Evolutionary conservation across 2,888 invertebrate species (phyloP), one percentile per base, ranked within the genome.

Genomic region (Drosophila birchii): DNA sequence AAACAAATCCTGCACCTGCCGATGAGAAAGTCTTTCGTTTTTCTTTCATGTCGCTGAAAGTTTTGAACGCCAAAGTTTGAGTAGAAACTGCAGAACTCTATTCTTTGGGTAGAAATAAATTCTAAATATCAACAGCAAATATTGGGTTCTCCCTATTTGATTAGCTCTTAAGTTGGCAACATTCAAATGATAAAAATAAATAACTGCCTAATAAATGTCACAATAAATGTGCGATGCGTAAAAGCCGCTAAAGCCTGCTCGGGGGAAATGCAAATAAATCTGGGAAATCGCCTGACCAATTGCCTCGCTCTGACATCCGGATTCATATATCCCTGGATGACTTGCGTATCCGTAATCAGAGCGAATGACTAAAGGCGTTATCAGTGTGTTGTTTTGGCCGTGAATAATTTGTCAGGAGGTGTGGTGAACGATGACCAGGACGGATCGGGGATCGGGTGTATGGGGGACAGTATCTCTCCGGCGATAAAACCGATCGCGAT

Each of bases 401-500:
- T 45, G 58, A 45, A 38, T 39, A 38, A 43, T 38, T 58, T 29
- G 41, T 43, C 26, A 12, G 43, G 47, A 62, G 58, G 41, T 38
- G 49, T 59, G 71, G 5, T 14, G 9, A 16, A n/a, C 38, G 38
- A n/a, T 34, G 34, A 20, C 16, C 51, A 53, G 51, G 51, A 53
- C 1, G 51, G 51, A 51, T 51, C 43, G 34, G 34, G 51, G 9
- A 34, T 20, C 36, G 51, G 51, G 34, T 32, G 8, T 49, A 12
- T 14, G 44, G n/a, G 51, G 51, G 34, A 51, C 51, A 34, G 23
- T 53, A 53, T 53, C 51, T 53, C 20, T 23, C 23, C 16, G 36
- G 51, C 51, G 51, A 53, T 53, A 53, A 53, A 53, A 53, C 49
- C 62, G 76, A 78, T 79, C 79, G 68, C 70, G 79, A 79, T 79